phyloP scores from a whole-genome alignment of 2,888 invertebrate genomes.

The Erebia epiphron region DNA sequence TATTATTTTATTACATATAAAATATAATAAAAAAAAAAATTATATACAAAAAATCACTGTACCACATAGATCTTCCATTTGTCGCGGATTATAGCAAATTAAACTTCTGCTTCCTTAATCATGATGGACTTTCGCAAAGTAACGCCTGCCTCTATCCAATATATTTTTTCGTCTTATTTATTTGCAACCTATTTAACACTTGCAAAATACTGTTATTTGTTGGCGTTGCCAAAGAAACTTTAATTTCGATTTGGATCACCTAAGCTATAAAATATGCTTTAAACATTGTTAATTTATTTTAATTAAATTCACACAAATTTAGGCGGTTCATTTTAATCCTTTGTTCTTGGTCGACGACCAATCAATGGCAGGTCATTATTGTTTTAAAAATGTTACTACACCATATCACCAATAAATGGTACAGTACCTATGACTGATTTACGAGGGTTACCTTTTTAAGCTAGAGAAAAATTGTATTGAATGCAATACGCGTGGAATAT shows the following conservation, averaged over 20 bases:
- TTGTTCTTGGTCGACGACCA: constrained; percentile 32
- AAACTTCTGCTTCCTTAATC: too few species aligned
- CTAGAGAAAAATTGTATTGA: constrained; percentile 51
- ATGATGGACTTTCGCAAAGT: too few species aligned
- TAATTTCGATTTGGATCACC: background rate
- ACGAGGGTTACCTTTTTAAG: constrained; percentile 54
- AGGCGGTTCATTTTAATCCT: background rate
- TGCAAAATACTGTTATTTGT: too few species aligned
- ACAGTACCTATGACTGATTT: constrained; percentile 40
- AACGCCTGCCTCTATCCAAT: too few species aligned
- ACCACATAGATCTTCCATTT: too few species aligned
- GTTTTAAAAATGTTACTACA: constrained; percentile 28
- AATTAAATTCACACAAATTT: constrained; percentile 5
- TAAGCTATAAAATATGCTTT: background rate
- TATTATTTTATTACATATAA: too few species aligned
- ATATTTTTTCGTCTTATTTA: too few species aligned
- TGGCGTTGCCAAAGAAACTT: too few species aligned
- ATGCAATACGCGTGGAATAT: constrained; percentile 52
- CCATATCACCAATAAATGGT: constrained; percentile 28
- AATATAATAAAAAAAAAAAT: too few species aligned
- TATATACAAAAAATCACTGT: too few species aligned
- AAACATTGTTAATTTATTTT: background rate
- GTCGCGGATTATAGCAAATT: too few species aligned
- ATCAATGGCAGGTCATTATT: constrained; percentile 23
- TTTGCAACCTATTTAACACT: too few species aligned